Conservation (phyloP, 2,888 invertebrate species). For the Teinopalpus imperialis region DNA sequence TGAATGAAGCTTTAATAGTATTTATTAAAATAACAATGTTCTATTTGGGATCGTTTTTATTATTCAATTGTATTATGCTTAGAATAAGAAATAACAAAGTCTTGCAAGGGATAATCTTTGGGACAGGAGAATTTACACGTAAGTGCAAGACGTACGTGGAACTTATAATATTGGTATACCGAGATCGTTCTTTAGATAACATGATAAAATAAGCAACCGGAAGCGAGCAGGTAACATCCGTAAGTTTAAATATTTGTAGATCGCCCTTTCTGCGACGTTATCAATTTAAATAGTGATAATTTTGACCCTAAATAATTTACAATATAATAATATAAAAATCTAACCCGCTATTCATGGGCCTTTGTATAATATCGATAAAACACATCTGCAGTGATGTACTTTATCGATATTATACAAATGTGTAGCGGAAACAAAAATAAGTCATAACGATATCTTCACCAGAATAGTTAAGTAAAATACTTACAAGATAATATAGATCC, state of each 20-base stretch:
- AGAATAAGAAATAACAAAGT: constrained; percentile 34
- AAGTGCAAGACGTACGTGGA: constrained; percentile 46
- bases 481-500: too few species aligned
- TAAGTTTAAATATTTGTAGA: constrained; percentile 21
- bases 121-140: constrained; percentile 62
- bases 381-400: too few species aligned
- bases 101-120: constrained; percentile 56
- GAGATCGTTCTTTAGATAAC: constrained; percentile 58
- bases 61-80: constrained; percentile 39
- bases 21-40: constrained; percentile 77
- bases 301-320: too few species aligned
- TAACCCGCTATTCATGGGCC: too few species aligned
- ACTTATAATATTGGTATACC: constrained; percentile 68
- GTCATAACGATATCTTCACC: too few species aligned
- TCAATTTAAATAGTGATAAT: too few species aligned
- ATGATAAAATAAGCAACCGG: constrained; percentile 45
- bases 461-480: too few species aligned
- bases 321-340: too few species aligned
- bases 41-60: constrained; percentile 46
- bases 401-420: too few species aligned
- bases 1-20: constrained; percentile 67
- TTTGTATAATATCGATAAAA: too few species aligned
- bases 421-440: too few species aligned
- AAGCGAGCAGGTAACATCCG: constrained; percentile 29
- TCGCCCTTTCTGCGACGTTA: constrained; percentile 8